Evolutionary conservation across 2,888 invertebrate genomes (phyloP), one percentile per base, ranked within the genome.

Genomic region (Oscheius sp.): DNA sequence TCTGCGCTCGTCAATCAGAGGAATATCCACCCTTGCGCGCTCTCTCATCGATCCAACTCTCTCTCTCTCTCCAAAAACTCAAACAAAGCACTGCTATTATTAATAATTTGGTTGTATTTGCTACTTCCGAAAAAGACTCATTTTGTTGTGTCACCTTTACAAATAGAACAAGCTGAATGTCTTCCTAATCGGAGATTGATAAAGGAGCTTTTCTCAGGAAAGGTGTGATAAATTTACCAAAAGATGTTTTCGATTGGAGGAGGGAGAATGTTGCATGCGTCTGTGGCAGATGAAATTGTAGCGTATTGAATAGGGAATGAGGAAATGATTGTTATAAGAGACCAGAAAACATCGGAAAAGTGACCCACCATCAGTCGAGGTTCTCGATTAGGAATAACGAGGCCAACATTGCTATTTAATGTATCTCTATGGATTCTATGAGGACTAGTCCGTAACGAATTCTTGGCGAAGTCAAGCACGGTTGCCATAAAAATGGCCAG

Each of bases 1-100:
- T 58, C 2, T 25, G 12, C 42, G 39, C 39, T 42, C 61, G 61
- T 61, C 61, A 61, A 39, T 61, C 45, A 45, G 33, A n/a, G 33
- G 45, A 45, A 61, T 61, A 61, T 61, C 61, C 45, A 23, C 25
- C 61, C 58, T 8, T 12, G 34, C 31, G 34, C 34, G 23, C 34
- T 17, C 45, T 8, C 61, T 25, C 61, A 61, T 61, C 61, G 61
- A 61, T 61, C 61, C 45, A 15, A 29, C 15, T 6, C 6, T 46
- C 17, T 6, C 46, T 17, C 17, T 17, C 8, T n/a, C 46, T 17
- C 0, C 12, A 20, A 3, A 37, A 37, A 37, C n/a, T n/a, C n/a
- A 42, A 42, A 42, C 6, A 20, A 5, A 48, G 48, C 17, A 48
- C 48, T n/a, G n/a, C 27, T 48, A 48, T 20, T 23, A 48, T 20